A percentile compares a stretch with the other conserved stretches of the same genome.
Conservation (phyloP, 2,797 vertebrate genomes). For the Epinephelus coioides region DNA sequence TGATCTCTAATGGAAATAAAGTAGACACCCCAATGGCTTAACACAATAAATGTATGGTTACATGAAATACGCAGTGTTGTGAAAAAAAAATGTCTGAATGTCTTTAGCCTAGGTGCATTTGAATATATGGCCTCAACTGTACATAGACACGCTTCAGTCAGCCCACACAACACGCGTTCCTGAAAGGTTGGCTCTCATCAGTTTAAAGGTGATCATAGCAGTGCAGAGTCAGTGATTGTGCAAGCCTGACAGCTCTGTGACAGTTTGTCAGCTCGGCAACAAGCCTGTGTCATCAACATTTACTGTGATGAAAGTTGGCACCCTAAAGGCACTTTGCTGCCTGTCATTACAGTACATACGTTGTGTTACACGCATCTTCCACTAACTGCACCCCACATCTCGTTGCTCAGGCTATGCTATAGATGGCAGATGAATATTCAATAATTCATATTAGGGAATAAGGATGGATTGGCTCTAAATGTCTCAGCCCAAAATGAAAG, state of each 20-base stretch:
- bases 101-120: background rate
- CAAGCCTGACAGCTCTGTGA: conserved; percentile 70
- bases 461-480: conserved; percentile 55
- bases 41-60: background rate
- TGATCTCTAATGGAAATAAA: too few relatives aligned
- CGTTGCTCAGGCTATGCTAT: conserved; percentile 13
- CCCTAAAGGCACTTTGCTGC: conserved; percentile 69
- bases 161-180: conserved; percentile 41
- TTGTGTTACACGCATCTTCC: conserved; percentile 46
- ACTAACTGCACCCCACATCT: conserved; percentile 21
- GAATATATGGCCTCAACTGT: background rate
- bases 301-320: conserved; percentile 76
- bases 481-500: conserved; percentile 45
- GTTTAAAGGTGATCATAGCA: conserved; percentile 78
- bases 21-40: background rate
- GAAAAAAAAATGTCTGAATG: background rate
- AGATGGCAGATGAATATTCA: conserved; percentile 64
- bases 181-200: conserved; percentile 66
- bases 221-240: conserved; percentile 62
- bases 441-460: conserved; percentile 74
- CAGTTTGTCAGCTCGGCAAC: conserved; percentile 77
- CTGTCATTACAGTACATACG: conserved; percentile 51
- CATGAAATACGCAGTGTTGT: too few relatives aligned
- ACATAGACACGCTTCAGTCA: background rate
- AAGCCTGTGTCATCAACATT: conserved; percentile 75